A percentile compares a stretch with the other conserved stretches of the same genome.
These are phyloP conservation scores for Ectropis crepuscularia DNA, from an alignment of 2,888 invertebrate species.

Conservation along the genomic window DNA sequence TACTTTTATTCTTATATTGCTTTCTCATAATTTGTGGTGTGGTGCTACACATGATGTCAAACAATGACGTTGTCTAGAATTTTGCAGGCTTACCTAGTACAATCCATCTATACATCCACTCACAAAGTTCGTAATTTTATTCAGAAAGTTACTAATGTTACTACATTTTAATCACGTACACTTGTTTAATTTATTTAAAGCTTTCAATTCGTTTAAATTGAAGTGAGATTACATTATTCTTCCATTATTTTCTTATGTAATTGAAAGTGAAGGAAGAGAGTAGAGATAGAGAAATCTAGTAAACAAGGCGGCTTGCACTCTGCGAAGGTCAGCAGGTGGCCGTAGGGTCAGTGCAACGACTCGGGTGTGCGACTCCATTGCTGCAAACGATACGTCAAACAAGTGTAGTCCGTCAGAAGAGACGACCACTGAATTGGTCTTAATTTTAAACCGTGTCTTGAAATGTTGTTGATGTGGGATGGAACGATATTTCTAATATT, in stretches of 20 bases:
- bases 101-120: too few species aligned
- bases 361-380: constrained; percentile 51
- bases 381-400: constrained; percentile 38
- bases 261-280: background rate
- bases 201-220: background rate
- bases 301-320: constrained; percentile 34
- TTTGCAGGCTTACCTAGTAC: too few species aligned
- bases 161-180: too few species aligned
- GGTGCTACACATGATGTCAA: too few species aligned
- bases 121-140: too few species aligned
- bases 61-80: too few species aligned
- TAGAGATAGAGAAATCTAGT: constrained; percentile 37
- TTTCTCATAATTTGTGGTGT: too few species aligned
- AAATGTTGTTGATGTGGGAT: background rate
- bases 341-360: constrained; percentile 70
- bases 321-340: constrained; percentile 76
- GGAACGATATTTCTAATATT: too few species aligned
- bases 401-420: background rate
- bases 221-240: background rate
- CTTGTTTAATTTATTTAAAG: background rate
- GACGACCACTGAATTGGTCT: too few species aligned
- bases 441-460: background rate
- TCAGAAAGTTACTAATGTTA: too few species aligned
- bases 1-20: too few species aligned
- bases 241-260: background rate